Base-by-base conservation (phyloP, 2,888 invertebrate species). In the Tetragnatha montana region DNA sequence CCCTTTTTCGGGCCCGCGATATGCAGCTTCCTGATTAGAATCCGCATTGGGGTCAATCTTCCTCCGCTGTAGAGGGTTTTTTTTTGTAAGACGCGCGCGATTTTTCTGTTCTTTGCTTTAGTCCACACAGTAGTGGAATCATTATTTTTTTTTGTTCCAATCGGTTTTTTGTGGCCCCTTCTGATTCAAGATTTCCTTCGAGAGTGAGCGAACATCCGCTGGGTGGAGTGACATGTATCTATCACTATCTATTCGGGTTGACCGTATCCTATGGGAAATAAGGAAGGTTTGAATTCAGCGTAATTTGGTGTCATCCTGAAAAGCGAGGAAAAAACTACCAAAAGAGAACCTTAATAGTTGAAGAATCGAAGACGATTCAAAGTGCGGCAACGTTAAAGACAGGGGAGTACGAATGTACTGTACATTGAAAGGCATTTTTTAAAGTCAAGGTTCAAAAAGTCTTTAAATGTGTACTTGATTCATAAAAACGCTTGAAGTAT, bases 21-120 rank as follows among this genome's bases (percentile, higher is more conserved):
- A 75, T 75, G 83, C 83, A 22, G 83, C 49, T 85, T 85, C 85
- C 78, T 85, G 78, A 78, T 85, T 85, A 85, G 50, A 85, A 78
- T 50, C 51, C 78, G 78, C 78, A 85, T 78, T 84, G 22, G 69
- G 81, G 75, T 49, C 84, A 76, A 51, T 69, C 83, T 14, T 14
- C 68, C 75, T 70, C 78, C 70, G 21, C 70, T 85, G 60, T 50
- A 10, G n/a, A n/a, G n/a, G 19, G 60, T 68, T 60, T 74, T 73
- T 74, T 21, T 35, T 75, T 49, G 35, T 35, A 35, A 35, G 35
- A 35, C 35, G 35, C 35, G 35, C 35, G 35, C 2, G 35, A 35
- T 49, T 47, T 17, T 81, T 71, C 19, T 19, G 51, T 35, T 19
- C 17, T 60, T 60, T 60, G 60, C n/a, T n/a, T n/a, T n/a, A n/a